A percentile compares a stretch with the other conserved stretches of the same genome.
phyloP scores from a whole-genome alignment of 1,140 invertebrate genomes.

The Nephila pilipes region DNA sequence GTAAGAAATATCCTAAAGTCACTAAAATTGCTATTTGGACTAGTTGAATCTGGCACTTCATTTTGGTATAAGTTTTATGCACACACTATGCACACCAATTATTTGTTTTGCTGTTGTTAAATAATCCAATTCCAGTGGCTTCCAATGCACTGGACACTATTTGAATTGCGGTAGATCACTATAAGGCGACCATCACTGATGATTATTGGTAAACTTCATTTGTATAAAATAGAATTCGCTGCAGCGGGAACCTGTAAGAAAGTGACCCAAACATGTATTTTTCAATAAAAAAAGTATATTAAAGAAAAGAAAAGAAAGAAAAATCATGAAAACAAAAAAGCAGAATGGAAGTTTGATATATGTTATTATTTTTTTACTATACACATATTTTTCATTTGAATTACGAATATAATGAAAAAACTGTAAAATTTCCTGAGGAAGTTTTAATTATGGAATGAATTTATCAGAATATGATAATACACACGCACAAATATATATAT shows the following conservation, averaged over 20 bases:
- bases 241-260: not conserved
- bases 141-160: slow-evolving; percentile 22
- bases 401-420: too few species aligned
- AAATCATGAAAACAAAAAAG: too few species aligned
- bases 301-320: too few species aligned
- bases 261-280: not conserved
- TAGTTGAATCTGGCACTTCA: slow-evolving; percentile 67
- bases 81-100: slow-evolving; percentile 45
- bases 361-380: too few species aligned
- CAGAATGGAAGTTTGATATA: too few species aligned
- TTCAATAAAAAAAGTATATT: too few species aligned
- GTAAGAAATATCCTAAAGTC: slow-evolving; percentile 64
- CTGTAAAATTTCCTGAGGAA: too few species aligned
- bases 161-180: not conserved
- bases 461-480: too few species aligned
- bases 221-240: not conserved
- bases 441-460: too few species aligned
- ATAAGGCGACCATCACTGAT: not conserved
- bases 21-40: slow-evolving; percentile 60
- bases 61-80: slow-evolving; percentile 22
- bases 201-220: not conserved
- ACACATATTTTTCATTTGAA: too few species aligned
- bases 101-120: not conserved
- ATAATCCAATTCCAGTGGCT: slow-evolving; percentile 21
- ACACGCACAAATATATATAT: too few species aligned